Conservation (phyloP, 2,113 vertebrate genomes). For the Polypterus senegalus region DNA sequence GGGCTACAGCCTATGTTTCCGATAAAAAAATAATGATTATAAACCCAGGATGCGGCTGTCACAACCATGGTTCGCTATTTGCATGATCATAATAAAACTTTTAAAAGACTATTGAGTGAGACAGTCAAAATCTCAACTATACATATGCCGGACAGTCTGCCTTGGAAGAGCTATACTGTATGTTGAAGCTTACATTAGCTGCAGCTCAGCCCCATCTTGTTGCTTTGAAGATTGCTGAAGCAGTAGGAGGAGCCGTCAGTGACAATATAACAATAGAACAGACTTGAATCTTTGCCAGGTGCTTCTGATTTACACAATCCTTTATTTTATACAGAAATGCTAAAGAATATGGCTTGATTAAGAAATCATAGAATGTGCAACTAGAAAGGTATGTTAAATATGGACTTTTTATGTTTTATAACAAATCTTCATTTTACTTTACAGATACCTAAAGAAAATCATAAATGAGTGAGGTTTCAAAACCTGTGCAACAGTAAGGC, state of each 20-base stretch:
- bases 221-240: background rate
- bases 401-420: background rate
- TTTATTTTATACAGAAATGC: background rate
- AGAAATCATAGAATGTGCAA: background rate
- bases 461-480: background rate
- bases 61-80: no score
- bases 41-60: no score
- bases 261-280: background rate
- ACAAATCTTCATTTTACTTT: background rate
- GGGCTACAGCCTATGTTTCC: no score
- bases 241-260: background rate
- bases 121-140: no score
- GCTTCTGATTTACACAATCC: background rate
- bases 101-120: no score
- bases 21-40: no score
- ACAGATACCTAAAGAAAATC: background rate
- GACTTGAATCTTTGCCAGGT: background rate
- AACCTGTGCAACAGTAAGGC: background rate
- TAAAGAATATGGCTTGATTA: background rate
- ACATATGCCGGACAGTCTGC: no score
- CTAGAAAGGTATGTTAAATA: background rate
- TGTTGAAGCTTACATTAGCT: no score
- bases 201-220: background rate
- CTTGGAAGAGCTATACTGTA: no score
- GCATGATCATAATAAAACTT: no score